phyloP scores from a whole-genome alignment of 2,888 invertebrate species.

The Orthosia incerta region DNA sequence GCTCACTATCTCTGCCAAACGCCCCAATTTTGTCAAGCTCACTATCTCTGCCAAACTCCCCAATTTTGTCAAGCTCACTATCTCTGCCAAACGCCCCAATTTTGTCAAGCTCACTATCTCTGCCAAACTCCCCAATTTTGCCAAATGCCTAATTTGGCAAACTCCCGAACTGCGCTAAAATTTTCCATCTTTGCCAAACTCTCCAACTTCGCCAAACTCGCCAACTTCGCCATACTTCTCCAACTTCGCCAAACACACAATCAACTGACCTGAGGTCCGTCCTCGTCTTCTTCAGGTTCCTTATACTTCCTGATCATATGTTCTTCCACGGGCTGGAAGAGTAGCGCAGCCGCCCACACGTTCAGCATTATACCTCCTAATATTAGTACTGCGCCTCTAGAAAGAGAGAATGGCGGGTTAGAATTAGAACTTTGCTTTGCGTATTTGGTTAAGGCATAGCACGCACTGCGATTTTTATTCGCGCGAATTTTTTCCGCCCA shows the following conservation, averaged over 20 bases:
- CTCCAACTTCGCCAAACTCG: not conserved
- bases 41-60: not conserved
- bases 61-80: not conserved
- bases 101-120: not conserved
- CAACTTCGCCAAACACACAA: not conserved
- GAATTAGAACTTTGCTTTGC: not conserved
- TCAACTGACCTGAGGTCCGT: slow-evolving; percentile 81
- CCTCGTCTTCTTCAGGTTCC: slow-evolving; percentile 85
- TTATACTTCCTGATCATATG: slow-evolving; percentile 93
- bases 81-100: not conserved
- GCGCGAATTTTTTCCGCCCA: too few species aligned
- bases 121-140: too few species aligned
- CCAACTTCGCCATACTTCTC: not conserved
- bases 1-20: not conserved
- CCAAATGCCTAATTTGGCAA: too few species aligned
- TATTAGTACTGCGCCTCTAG: slow-evolving; percentile 94
- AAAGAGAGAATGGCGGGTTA: slow-evolving; percentile 47
- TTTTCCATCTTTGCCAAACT: not conserved
- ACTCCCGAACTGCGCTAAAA: too few species aligned
- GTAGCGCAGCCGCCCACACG: slow-evolving; percentile 95
- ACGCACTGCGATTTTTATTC: too few species aligned
- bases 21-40: not conserved
- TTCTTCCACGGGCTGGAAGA: slow-evolving; percentile 96
- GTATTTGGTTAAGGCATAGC: too few species aligned
- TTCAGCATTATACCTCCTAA: slow-evolving; percentile 96